Percentiles rank a stretch among this genome's conserved stretches.
Evolutionary conservation across 1,140 invertebrate species (phyloP).

Genomic region (Meloidogyne chitwoodi): DNA sequence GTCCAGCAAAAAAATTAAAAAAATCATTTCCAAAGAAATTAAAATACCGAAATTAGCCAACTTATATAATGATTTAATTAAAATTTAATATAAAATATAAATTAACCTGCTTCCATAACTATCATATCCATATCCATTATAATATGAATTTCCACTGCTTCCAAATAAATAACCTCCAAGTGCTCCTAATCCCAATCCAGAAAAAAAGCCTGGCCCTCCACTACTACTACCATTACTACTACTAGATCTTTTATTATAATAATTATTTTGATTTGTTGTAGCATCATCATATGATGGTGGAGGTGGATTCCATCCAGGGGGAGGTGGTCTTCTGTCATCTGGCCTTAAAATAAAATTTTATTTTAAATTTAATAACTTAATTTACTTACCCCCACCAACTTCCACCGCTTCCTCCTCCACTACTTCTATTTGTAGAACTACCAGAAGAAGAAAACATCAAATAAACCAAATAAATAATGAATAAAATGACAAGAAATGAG

Average conservation of each 20-base stretch:
- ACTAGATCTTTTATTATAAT: constrained; percentile 11
- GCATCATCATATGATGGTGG: background rate
- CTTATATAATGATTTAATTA: too few species aligned
- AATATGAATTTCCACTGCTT: constrained; percentile 2
- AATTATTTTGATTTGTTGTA: constrained; percentile 23
- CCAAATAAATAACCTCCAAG: constrained; percentile 42
- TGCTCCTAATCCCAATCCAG: constrained; percentile 41
- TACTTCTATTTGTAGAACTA: background rate
- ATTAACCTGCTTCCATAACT: background rate
- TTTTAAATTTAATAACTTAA: background rate
- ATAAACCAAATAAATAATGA: constrained; percentile 39
- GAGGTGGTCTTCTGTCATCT: constrained; percentile 18
- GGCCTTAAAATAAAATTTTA: constrained; percentile 21
- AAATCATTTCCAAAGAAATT: too few species aligned
- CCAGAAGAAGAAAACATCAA: constrained; percentile 4
- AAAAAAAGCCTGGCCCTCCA: constrained; percentile 25
- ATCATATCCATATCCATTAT: background rate
- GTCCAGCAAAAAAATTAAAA: too few species aligned
- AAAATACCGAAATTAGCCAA: too few species aligned
- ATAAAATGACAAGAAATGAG: constrained; percentile 34
- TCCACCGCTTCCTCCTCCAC: constrained; percentile 21
- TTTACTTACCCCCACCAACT: constrained; percentile 23
- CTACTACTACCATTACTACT: background rate
- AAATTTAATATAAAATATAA: too few species aligned
- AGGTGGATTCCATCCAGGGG: constrained; percentile 24